phyloP scores from a whole-genome alignment of 2,113 vertebrate genomes.

The Dicaeum eximium region DNA sequence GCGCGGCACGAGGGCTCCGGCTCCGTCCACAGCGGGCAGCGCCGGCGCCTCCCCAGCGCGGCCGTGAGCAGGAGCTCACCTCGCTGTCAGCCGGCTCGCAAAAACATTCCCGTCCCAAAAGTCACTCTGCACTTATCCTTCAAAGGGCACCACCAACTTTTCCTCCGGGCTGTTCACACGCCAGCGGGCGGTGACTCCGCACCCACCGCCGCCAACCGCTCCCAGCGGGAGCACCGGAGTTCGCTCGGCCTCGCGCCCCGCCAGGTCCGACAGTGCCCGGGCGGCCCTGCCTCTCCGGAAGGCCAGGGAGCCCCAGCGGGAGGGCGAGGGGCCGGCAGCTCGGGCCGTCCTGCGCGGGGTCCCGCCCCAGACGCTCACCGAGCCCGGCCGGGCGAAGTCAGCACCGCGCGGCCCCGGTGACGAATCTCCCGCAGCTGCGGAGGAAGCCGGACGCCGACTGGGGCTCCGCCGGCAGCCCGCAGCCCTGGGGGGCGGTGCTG shows the following conservation, averaged over 20 bases:
- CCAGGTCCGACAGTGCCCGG: neutral
- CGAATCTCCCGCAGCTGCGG: rapidly evolving
- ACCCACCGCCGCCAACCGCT: neutral
- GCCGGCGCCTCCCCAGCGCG: neutral
- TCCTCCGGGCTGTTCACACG: neutral
- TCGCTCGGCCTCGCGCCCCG: neutral
- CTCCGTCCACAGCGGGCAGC: neutral
- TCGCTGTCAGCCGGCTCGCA: neutral
- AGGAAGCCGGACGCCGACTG: neutral
- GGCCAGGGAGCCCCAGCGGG: neutral
- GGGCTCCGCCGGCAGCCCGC: rapidly evolving
- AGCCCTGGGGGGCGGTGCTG: neutral
- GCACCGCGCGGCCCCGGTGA: rapidly evolving
- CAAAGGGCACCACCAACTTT: neutral
- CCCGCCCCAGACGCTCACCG: neutral
- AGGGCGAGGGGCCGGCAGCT: neutral
- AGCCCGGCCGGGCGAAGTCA: neutral
- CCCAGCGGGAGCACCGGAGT: neutral
- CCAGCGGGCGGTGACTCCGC: neutral
- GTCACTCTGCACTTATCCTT: neutral
- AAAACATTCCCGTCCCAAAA: neutral
- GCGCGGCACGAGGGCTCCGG: neutral
- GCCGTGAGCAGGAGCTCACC: neutral
- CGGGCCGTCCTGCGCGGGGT: neutral
- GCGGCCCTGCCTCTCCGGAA: neutral